phyloP scores from a whole-genome alignment of 2,888 invertebrate genomes.

The Hemaris fuciformis region DNA sequence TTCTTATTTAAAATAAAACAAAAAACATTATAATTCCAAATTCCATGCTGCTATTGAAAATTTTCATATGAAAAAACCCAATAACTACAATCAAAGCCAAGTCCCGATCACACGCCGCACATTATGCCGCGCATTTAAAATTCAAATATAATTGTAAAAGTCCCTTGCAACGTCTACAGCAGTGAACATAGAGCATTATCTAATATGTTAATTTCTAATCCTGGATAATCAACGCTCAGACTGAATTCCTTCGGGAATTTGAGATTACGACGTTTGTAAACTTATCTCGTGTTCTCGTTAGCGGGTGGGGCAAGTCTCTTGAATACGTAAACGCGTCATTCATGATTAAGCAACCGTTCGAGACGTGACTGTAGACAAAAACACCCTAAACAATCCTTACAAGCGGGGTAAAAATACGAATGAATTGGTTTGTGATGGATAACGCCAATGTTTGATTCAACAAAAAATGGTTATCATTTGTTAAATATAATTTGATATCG shows the following conservation, averaged over 20 bases:
- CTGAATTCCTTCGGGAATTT: conserved; percentile 69
- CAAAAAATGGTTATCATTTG: neutral
- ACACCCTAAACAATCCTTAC: conserved; percentile 51
- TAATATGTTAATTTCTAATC: conserved; percentile 75
- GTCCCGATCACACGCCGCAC: too few species aligned
- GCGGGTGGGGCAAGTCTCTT: conserved; percentile 63
- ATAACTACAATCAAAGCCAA: too few species aligned
- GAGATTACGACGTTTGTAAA: conserved; percentile 75
- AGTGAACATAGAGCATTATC: conserved; percentile 41
- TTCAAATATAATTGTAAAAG: conserved; percentile 21
- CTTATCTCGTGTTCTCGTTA: conserved; percentile 78
- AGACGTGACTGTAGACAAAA: conserved; percentile 70
- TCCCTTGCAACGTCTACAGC: conserved; percentile 24
- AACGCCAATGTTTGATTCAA: neutral
- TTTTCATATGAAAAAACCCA: too few species aligned
- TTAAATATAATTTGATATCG: too few species aligned
- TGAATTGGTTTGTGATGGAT: neutral
- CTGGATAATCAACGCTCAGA: conserved; percentile 72
- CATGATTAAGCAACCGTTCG: conserved; percentile 71
- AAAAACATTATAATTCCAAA: too few species aligned
- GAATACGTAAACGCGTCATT: conserved; percentile 78
- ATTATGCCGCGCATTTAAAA: too few species aligned
- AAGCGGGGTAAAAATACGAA: conserved; percentile 33
- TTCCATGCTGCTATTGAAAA: too few species aligned
- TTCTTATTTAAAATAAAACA: too few species aligned